Base-by-base conservation (phyloP, 2,888 invertebrate species). In the Drosophila mayaguana region DNA sequence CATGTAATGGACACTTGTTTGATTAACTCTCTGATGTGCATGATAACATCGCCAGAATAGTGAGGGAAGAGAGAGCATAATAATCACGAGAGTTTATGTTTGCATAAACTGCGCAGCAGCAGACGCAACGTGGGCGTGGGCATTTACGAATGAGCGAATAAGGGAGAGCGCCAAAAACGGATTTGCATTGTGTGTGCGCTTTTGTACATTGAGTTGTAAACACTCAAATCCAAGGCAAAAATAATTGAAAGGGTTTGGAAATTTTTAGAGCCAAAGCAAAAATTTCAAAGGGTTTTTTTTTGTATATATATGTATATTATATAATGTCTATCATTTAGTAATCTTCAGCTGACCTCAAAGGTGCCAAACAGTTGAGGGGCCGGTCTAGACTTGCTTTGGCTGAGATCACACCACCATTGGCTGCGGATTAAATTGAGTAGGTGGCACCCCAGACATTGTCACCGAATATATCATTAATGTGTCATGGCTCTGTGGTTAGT, bases 1-100 rank as follows among this genome's bases (percentile, higher is more conserved):
- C 54, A 56, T 62, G 76, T 64, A 72, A 67, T 72, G 63, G 72
- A 78, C 84, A 84, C 88, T 87, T 84, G 88, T 84, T 87, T 84
- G 88, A 82, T 72, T 80, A 72, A 64, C 43, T 59, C 46, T 65
- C 53, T 55, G 14, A 54, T 53, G 72, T 62, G 63, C 72, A 69
- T 69, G 76, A 67, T 75, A 76, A 60, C 68, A 72, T 40, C 40
- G 62, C 38, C 40, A 61, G 32, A 53, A 48, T 43, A 50, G 22
- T 50, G 18, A 45, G 25, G 6, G n/a, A 42, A 25, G 18, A 56
- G 25, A 43, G 54, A 22, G 53, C 60, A 16, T 43, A 48, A 48
- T 45, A 48, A 69, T 77, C 78, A 75, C 34, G 53, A 68, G 81
- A 74, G 68, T 56, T 54, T 32, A 45, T 45, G 66, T 69, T 75